These are phyloP conservation scores for Rhopalosiphum nymphaeae DNA, from an alignment of 2,888 invertebrate species.

Conservation along the genomic window DNA sequence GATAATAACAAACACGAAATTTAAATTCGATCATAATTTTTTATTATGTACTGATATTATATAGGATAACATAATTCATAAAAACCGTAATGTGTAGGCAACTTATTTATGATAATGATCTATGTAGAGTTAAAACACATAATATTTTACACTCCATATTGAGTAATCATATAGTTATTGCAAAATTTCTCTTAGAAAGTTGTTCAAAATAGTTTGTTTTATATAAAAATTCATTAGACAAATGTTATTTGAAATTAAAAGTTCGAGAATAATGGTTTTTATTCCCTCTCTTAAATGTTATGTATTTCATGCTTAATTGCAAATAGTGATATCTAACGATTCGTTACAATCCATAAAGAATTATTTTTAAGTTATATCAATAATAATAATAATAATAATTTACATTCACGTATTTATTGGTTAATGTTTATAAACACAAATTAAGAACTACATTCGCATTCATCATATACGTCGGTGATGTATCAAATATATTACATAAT, in stretches of 20 bases:
- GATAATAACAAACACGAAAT: background rate
- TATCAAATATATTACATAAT: background rate
- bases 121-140: conserved; percentile 48
- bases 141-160: conserved; percentile 56
- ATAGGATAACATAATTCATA: conserved; percentile 24
- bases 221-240: conserved; percentile 25
- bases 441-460: background rate
- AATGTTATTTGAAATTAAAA: background rate
- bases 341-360: background rate
- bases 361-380: background rate
- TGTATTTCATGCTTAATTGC: background rate
- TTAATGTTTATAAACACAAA: background rate
- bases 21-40: conserved; percentile 25
- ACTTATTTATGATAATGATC: conserved; percentile 53
- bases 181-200: conserved; percentile 61
- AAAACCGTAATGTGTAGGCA: conserved; percentile 31
- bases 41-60: conserved; percentile 17
- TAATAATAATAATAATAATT: background rate
- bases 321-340: background rate
- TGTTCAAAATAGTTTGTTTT: conserved; percentile 51
- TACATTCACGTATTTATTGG: background rate
- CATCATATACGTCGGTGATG: background rate
- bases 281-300: background rate
- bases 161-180: conserved; percentile 51
- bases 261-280: background rate